Base-by-base conservation (phyloP, 2,797 vertebrate species). In the Antennarius maculatus region DNA sequence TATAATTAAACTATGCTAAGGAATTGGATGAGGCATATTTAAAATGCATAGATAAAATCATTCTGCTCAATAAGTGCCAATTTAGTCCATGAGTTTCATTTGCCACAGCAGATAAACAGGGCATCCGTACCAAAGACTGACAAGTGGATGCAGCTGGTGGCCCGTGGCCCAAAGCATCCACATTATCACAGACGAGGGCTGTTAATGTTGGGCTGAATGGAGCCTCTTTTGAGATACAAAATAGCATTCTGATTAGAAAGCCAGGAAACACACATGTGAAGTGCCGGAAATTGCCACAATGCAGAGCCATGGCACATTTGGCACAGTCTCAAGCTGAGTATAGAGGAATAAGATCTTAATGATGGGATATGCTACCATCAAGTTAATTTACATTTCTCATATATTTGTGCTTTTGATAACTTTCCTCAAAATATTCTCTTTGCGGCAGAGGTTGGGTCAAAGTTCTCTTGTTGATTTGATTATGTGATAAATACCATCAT, bases 71-170 rank as follows among this genome's bases (percentile, higher is more conserved):
- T 92, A 84, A 86, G 82, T 76, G 80, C 85, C 86, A 84, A 88
- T 92, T 90, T 86, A 87, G 84, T 83, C 84, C 83, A 76, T 31
- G 85, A 75, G 87, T 82, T 83, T 74, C 77, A 83, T 86, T 85
- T 60, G 77, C 77, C 77, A 48, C 79, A 53, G 84, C 88, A 88
- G 86, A 90, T 90, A 91, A 88, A 89, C 87, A 88, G 89, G 87
- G 90, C 90, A 90, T 92, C 87, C 90, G 90, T 89, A 89, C 83
- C 86, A 87, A 83, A 87, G 88, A 84, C 83, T 87, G 90, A 92
- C 90, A 92, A 94, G 93, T 93, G 92, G 87, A 91, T 93, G 90
- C 93, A 94, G 93, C 92, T 94, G 93, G 92, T 92, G 91, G 92
- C 91, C 92, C 88, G 84, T 89, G 88, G 91, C 86, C 91, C 84